These are phyloP conservation scores for Xenopus tropicalis DNA, from an alignment of 2,113 vertebrate species.

Conservation along the genomic window UCB_Xtro_10.0 CM004446.2:126757001-126757500, in stretches of 20 bases:
- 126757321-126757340: slow-evolving; percentile 17
- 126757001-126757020: no score
- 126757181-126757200: no score
- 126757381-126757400: slow-evolving; percentile 21
- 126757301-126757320: slow-evolving; percentile 1
- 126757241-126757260: neutral
- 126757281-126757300: slow-evolving; percentile 1
- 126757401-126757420: slow-evolving; percentile 18
- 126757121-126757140: neutral
- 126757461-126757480: no score
- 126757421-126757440: neutral
- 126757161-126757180: neutral
- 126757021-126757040: neutral
- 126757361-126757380: slow-evolving; percentile 20
- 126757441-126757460: no score
- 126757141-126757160: neutral
- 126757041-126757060: neutral
- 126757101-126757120: neutral
- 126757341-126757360: slow-evolving; percentile 20
- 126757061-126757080: neutral
- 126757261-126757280: neutral
- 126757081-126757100: neutral
- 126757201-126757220: no score
- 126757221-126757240: neutral
- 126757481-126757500: no score